A percentile compares a stretch with the other conserved stretches of the same genome.
phyloP scores from a whole-genome alignment of 2,797 vertebrate genomes.

The Eurystomus glaucurus region DNA sequence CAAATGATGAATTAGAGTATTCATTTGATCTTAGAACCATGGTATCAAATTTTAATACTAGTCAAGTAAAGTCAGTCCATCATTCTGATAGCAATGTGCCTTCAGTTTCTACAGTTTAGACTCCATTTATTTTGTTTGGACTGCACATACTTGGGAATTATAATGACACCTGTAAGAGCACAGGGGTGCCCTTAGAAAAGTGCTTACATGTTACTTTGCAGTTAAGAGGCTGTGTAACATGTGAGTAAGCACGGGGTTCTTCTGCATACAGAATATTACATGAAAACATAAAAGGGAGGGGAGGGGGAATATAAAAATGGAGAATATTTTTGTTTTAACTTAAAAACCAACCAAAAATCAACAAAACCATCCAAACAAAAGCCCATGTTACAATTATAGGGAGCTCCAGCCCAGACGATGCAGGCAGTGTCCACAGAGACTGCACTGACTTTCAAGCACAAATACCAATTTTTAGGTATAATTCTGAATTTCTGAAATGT shows the following conservation, averaged over 20 bases:
- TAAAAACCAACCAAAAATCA: background rate
- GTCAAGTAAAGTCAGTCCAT: background rate
- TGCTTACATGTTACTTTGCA: background rate
- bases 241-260: background rate
- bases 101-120: background rate
- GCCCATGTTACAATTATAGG: rapidly evolving
- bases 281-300: rapidly evolving
- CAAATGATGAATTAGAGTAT: background rate
- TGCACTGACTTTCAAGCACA: background rate
- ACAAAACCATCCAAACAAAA: background rate
- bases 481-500: background rate
- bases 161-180: background rate
- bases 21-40: background rate
- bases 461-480: background rate
- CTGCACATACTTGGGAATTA: background rate
- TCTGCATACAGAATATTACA: background rate
- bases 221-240: background rate
- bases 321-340: background rate
- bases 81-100: background rate
- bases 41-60: background rate
- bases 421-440: background rate
- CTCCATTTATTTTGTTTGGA: background rate
- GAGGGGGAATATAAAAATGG: background rate
- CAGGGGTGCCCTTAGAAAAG: background rate
- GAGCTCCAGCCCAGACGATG: background rate